Evolutionary conservation across 1,140 invertebrate genomes (phyloP), one percentile per base, ranked within the genome.

Genomic region (Gonatopus flavifemur): DNA sequence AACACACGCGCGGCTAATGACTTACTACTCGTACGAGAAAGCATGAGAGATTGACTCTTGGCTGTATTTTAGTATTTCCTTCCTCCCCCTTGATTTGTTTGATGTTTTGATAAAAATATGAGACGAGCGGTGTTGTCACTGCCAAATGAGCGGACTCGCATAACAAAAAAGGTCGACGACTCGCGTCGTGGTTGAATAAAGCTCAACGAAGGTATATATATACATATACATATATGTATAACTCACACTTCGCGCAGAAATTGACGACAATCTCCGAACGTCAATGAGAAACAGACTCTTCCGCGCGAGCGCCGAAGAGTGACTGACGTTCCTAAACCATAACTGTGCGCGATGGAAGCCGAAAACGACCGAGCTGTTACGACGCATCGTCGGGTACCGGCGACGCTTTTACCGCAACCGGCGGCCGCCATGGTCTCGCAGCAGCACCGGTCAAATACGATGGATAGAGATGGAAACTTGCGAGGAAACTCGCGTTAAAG

Each of bases 301-400:
- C 70, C 61, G 67, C 69, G 69, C 73, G 71, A 72, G 55, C 61
- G 69, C 70, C 66, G 66, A 70, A 72, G 71, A 76, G 73, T 72
- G 69, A 76, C 73, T 74, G 71, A 72, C 69, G 71, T 67, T 66
- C 64, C 50, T 45, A 57, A 37, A 47, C 52, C 47, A 43, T 52
- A 42, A 47, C 44, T 44, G 55, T 35, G 37, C 46, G 52, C 59
- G 62, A 55, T 46, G 31, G 18, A 22, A 32, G 10, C 68, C 72
- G 72, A 74, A 21, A 6, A 5, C 55, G 39, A 12, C 56, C 67
- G 69, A 70, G 24, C 2, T 8, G 13, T 18, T 33, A 48, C 66
- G 62, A 64, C 19, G 37, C 25, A 39, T 16, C 31, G 46, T 44
- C 59, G 59, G 43, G 42, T 44, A 52, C 67, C 68, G 69, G 67